phyloP scores from a whole-genome alignment of 2,797 vertebrate species.

The Crypturellus tataupa region DNA sequence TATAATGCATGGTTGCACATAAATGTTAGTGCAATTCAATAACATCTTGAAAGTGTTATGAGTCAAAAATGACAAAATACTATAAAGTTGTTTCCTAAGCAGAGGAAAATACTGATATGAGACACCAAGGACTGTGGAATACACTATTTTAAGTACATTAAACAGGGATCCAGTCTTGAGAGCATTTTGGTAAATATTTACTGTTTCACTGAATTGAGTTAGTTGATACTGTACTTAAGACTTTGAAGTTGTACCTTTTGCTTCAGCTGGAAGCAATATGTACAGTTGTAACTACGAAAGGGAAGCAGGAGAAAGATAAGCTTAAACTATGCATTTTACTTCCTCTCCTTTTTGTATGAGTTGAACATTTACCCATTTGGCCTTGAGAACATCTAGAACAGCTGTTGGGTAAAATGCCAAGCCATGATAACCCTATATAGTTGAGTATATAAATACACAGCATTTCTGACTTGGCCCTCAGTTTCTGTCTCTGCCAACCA shows the following conservation, averaged over 20 bases:
- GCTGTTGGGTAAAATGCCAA: neutral
- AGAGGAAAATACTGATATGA: neutral
- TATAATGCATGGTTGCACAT: neutral
- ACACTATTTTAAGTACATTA: neutral
- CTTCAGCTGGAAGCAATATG: neutral
- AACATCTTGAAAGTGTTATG: neutral
- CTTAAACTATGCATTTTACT: too few species aligned
- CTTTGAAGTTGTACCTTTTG: neutral
- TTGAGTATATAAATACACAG: neutral
- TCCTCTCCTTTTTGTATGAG: neutral
- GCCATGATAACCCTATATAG: neutral
- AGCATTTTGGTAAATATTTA: neutral
- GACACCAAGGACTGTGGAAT: neutral
- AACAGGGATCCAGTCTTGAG: neutral
- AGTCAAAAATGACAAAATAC: neutral
- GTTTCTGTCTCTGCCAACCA: neutral
- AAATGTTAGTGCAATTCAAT: neutral
- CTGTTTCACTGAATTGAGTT: neutral
- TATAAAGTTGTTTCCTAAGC: neutral
- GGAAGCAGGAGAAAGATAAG: neutral
- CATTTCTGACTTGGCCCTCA: neutral
- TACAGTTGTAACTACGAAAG: neutral
- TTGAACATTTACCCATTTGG: neutral
- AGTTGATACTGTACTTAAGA: neutral
- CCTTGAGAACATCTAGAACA: neutral